These are phyloP conservation scores for Pseudomyrmex cubaensis DNA, from an alignment of 1,140 invertebrate genomes.

Conservation along the genomic window DNA sequence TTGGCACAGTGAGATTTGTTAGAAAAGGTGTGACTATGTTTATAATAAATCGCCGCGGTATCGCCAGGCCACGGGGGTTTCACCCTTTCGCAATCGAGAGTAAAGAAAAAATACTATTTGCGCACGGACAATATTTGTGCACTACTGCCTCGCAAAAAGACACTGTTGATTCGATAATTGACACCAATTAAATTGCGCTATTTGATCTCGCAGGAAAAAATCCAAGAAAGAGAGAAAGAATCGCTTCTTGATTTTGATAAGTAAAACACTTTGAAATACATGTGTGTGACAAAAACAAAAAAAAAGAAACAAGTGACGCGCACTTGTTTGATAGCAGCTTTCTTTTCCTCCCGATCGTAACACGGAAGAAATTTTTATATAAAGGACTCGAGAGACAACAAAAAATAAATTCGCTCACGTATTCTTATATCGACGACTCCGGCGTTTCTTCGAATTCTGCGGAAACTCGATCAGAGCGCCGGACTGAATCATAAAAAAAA, in stretches of 20 bases:
- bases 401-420: background rate
- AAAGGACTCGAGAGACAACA: background rate
- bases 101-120: constrained; percentile 17
- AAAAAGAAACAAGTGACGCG: background rate
- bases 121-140: constrained; percentile 13
- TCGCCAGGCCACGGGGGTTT: background rate
- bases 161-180: background rate
- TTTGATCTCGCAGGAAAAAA: background rate
- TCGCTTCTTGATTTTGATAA: background rate
- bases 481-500: background rate
- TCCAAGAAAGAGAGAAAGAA: too few species aligned
- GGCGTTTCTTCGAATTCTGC: background rate
- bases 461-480: background rate
- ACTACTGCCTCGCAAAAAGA: background rate
- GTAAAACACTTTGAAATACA: background rate
- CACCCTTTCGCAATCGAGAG: constrained; percentile 33
- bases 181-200: constrained; percentile 1
- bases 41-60: constrained; percentile 48
- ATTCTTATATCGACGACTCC: background rate
- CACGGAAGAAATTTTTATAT: background rate
- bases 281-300: background rate
- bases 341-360: background rate
- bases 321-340: background rate
- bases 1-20: constrained; percentile 64
- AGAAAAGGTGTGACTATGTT: constrained; percentile 68